A percentile compares a stretch with the other conserved stretches of the same genome.
phyloP scores from a whole-genome alignment of 2,888 invertebrate species.

The Drosophila putrida region DNA sequence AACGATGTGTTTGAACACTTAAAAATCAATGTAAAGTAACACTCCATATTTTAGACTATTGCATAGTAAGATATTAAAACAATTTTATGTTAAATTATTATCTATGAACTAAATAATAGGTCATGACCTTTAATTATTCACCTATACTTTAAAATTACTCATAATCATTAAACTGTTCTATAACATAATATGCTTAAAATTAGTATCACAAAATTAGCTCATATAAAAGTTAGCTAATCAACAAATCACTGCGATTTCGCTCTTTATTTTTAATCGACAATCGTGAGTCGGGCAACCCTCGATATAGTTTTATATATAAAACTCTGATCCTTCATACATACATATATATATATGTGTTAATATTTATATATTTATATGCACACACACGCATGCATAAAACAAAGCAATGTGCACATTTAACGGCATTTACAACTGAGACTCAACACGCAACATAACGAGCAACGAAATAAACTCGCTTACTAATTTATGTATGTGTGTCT shows the following conservation, averaged over 20 bases:
- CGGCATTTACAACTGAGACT: constrained; percentile 43
- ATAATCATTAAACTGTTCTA: not conserved
- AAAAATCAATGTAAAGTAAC: too few species aligned
- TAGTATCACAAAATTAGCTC: not conserved
- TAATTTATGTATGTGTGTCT: not conserved
- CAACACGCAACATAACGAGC: constrained; percentile 17
- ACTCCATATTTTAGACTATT: too few species aligned
- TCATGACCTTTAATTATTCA: too few species aligned
- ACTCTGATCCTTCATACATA: not conserved
- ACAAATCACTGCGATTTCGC: not conserved
- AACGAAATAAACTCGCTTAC: constrained; percentile 3
- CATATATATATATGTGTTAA: constrained; percentile 3
- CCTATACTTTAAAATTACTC: too few species aligned
- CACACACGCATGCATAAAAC: constrained; percentile 22
- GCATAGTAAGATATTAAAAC: too few species aligned
- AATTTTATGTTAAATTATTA: too few species aligned
- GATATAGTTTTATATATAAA: not conserved
- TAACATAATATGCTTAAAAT: too few species aligned
- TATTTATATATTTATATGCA: constrained; percentile 9
- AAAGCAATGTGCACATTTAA: constrained; percentile 44
- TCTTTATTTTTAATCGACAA: not conserved
- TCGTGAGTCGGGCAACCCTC: not conserved
- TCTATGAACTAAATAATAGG: too few species aligned
- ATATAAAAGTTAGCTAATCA: not conserved
- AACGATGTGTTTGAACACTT: too few species aligned